A percentile compares a stretch with the other conserved stretches of the same genome.
These are phyloP conservation scores for Himalopsyche japonica DNA, from an alignment of 2,888 invertebrate genomes.

Conservation along the genomic window DNA sequence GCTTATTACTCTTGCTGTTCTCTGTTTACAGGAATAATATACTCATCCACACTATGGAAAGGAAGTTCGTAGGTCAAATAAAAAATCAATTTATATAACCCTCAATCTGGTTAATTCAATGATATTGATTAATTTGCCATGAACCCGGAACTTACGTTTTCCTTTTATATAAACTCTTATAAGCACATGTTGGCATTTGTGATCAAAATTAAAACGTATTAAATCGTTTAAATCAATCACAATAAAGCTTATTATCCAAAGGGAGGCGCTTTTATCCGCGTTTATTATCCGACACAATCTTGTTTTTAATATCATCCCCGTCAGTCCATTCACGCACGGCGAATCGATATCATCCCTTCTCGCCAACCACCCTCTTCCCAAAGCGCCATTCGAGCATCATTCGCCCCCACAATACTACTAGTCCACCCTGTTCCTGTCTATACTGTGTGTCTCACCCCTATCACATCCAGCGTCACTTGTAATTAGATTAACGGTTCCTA, in stretches of 20 bases:
- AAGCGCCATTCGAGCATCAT: not conserved
- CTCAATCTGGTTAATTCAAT: too few species aligned
- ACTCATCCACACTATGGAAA: too few species aligned
- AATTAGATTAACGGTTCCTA: not conserved
- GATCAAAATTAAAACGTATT: too few species aligned
- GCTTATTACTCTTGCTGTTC: too few species aligned
- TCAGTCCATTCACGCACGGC: conserved; percentile 13
- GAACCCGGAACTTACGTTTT: too few species aligned
- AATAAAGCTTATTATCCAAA: not conserved
- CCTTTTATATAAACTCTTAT: too few species aligned
- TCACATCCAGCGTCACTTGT: not conserved
- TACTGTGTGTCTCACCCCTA: not conserved
- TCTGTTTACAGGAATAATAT: too few species aligned
- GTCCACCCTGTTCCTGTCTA: not conserved
- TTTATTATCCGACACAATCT: not conserved
- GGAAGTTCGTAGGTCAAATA: too few species aligned
- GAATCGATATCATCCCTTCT: conserved; percentile 20
- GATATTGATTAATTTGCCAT: too few species aligned
- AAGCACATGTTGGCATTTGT: too few species aligned
- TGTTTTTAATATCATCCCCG: conserved; percentile 1
- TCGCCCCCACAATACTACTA: not conserved
- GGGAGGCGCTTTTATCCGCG: not conserved
- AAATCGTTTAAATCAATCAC: not conserved
- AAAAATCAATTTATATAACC: too few species aligned
- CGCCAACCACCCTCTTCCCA: not conserved